Base-by-base conservation (phyloP, 2,888 invertebrate species). In the Ommatoiulus sabulosus region DNA sequence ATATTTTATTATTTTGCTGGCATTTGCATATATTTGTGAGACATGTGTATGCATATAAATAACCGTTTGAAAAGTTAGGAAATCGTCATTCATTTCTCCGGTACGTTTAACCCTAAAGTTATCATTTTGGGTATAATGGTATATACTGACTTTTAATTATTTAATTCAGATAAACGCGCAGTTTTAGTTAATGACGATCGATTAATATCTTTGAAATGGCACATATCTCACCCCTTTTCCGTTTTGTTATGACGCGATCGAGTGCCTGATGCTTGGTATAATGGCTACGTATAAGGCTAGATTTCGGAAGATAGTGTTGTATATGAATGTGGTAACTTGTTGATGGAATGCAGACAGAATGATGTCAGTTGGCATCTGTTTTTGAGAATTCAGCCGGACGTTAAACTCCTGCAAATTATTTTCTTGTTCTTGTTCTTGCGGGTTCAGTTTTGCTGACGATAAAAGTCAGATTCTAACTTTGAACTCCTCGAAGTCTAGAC, bases 271-370 rank as follows among this genome's bases (percentile, higher is more conserved):
- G 43, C 43, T 84, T 15, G 24, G n/a, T 84, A 4, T 35, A 35
- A 43, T 84, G 43, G 43, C n/a, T n/a, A n/a, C 84, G 35, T n/a
- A 80, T 80, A 10, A 48, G 12, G n/a, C n/a, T n/a, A 48, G 48
- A 48, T 12, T 84, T 84, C 20, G 84, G 17, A 43, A n/a, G 12
- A 84, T 20, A 84, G 10, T 87, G 15, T 72, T 87, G 87, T 87
- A 86, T 24, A 85, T 86, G 1, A 44, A 8, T 15, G 6, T 46
- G n/a, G 10, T 72, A 72, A 72, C 10, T 72, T 24, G 24, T 24
- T 72, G 72, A 72, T 72, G 24, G 8, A 72, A 72, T 24, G 72
- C 72, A 72, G 72, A 24, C 72, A 72, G 24, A 72, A 20, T 20
- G 6, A 72, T 72, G 72, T n/a, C 10, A 72, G n/a, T 72, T 72